Conservation (phyloP, 1,140 invertebrate species). For the Hyles vespertilio region DNA sequence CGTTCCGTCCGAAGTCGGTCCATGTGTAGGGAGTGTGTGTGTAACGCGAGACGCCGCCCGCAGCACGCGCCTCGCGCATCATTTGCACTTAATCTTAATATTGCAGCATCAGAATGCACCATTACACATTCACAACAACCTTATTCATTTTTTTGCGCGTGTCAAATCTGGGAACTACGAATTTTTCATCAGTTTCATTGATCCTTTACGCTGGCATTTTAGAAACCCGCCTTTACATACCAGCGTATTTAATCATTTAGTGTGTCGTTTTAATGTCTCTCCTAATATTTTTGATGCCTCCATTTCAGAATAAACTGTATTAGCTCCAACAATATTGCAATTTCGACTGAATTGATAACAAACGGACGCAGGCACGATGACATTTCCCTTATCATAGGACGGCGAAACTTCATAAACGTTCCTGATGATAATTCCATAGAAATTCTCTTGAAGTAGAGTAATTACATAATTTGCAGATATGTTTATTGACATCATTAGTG, state of each 20-base stretch:
- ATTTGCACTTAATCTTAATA: conserved; percentile 66
- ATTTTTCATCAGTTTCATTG: conserved; percentile 5
- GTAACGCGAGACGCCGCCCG: conserved; percentile 39
- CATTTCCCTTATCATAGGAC: conserved; percentile 8
- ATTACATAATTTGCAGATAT: conserved; percentile 51
- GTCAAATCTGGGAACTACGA: neutral
- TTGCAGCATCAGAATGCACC: conserved; percentile 47
- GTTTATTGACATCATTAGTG: conserved; percentile 51
- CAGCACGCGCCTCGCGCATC: conserved; percentile 54
- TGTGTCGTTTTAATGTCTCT: too few species aligned
- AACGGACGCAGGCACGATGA: conserved; percentile 7
- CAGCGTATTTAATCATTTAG: too few species aligned
- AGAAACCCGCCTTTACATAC: too few species aligned
- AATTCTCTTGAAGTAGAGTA: conserved; percentile 39
- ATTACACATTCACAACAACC: conserved; percentile 55
- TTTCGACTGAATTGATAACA: neutral
- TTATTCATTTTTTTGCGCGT: conserved; percentile 20
- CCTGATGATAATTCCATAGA: conserved; percentile 25
- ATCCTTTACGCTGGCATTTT: neutral
- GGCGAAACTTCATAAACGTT: conserved; percentile 15
- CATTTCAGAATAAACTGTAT: too few species aligned
- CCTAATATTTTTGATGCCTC: too few species aligned
- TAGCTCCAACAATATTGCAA: neutral
- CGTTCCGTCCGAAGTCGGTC: conserved; percentile 31
- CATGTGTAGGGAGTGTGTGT: conserved; percentile 31